Evolutionary conservation across 2,888 invertebrate genomes (phyloP), one percentile per base, ranked within the genome.

Genomic region (Oxytorus armatus): DNA sequence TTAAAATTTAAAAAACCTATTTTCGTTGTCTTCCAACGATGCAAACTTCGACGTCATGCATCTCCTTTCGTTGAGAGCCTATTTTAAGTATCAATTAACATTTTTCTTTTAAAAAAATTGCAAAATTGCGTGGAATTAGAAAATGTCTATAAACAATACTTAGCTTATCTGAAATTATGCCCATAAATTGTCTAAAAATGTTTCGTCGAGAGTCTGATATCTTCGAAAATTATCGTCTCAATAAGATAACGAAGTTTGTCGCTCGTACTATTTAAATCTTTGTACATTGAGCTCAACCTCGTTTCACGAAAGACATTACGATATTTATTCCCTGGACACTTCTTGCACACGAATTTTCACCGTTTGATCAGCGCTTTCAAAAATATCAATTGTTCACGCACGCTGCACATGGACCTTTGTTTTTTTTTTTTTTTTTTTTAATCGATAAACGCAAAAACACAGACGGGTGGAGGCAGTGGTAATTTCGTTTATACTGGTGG

Each of bases 401-500:
- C 86, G 91, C 91, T 89, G 90, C 91, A 86, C 90, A 86, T 85
- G 91, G 90, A 90, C 86, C 84, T 66, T 68, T 59, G 55, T 59
- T 55, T 63, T 51, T 73, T 16, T 23, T 55, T 49, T 49, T 47
- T 25, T 55, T 66, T 51, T 39, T 61, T 36, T 47, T 25, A 55
- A 66, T 59, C 68, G 82, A 83, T 84, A 83, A 83, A 86, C 11
- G 65, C 63, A 44, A n/a, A n/a, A n/a, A 55, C 53, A 81, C 85
- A 92, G 92, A 88, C 87, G 77, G 88, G 89, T 83, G 90, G 90
- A 87, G 88, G 88, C 84, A 89, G 88, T 82, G 85, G 87, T 86
- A 89, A 91, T 86, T 88, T 90, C 84, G 86, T 88, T 86, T 91
- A 91, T 85, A 84, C 90, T 61, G 91, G 89, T 86, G 88, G 90